Conservation (phyloP, 1,140 invertebrate genomes). For the Drosophila nikananu region DNA sequence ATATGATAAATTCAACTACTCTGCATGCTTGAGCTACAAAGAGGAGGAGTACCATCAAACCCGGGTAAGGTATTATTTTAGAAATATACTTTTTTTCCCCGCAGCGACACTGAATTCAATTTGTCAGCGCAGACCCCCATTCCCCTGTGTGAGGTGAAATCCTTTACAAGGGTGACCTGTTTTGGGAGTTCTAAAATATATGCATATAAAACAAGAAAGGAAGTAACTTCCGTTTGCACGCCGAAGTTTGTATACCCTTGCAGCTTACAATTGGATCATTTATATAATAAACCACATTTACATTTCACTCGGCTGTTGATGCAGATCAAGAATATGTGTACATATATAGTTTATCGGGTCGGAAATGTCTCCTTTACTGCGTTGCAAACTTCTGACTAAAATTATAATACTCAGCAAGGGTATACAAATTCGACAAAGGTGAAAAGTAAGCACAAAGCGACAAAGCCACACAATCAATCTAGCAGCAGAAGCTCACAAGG, state of each 20-base stretch:
- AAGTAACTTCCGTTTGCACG: too few species aligned
- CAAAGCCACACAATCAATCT: conserved; percentile 34
- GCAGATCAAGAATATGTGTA: too few species aligned
- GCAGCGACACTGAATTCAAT: conserved; percentile 1
- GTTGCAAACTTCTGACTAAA: too few species aligned
- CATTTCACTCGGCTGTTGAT: too few species aligned
- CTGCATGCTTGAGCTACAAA: neutral
- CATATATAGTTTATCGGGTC: too few species aligned
- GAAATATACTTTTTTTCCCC: conserved; percentile 4
- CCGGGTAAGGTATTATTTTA: conserved; percentile 21
- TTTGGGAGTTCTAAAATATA: conserved; percentile 19
- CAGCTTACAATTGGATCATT: too few species aligned
- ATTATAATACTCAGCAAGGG: too few species aligned
- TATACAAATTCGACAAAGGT: conserved; percentile 34
- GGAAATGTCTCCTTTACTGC: too few species aligned
- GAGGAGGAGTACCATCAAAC: neutral
- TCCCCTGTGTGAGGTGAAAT: neutral
- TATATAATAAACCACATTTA: too few species aligned
- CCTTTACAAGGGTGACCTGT: neutral
- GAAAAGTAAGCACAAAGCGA: conserved; percentile 24
- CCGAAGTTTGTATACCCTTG: too few species aligned
- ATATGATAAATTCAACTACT: neutral
- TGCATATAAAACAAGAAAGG: conserved; percentile 63
- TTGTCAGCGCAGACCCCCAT: neutral
- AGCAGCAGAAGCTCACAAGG: conserved; percentile 6